Evolutionary conservation across 2,888 invertebrate species (phyloP).

Genomic region (Hyppa rectilinea): DNA sequence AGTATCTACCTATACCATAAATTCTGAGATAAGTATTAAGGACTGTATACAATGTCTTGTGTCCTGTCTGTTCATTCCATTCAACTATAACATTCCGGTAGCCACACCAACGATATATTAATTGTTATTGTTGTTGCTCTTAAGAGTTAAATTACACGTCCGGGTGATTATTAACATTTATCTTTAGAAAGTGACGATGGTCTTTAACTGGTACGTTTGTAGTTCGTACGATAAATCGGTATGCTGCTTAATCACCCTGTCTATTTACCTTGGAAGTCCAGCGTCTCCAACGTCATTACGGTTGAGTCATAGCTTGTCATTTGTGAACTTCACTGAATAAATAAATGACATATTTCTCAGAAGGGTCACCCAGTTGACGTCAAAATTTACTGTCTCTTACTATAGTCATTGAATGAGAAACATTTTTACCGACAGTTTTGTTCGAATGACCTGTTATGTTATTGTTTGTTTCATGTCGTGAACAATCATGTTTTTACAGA

Average conservation of each 20-base stretch:
- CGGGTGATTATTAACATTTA: conserved; percentile 63
- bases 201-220: conserved; percentile 60
- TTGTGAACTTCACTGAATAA: conserved; percentile 77
- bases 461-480: conserved; percentile 33
- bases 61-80: conserved; percentile 14
- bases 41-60: background rate
- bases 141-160: conserved; percentile 49
- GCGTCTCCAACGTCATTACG: conserved; percentile 78
- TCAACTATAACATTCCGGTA: conserved; percentile 42
- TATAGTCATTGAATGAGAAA: conserved; percentile 28
- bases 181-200: conserved; percentile 66
- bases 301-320: conserved; percentile 81
- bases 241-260: conserved; percentile 71
- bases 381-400: conserved; percentile 65
- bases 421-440: conserved; percentile 17
- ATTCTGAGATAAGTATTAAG: conserved; percentile 1
- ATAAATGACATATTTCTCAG: conserved; percentile 80
- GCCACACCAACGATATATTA: conserved; percentile 33
- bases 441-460: conserved; percentile 26
- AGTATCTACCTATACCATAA: background rate
- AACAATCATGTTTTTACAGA: conserved; percentile 30
- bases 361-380: conserved; percentile 76
- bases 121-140: conserved; percentile 55
- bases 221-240: conserved; percentile 69
- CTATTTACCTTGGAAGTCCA: conserved; percentile 80